Evolutionary conservation across 2,113 vertebrate species (phyloP), one percentile per base, ranked within the genome.

Genomic region (Neolamprologus kungweensis): DNA sequence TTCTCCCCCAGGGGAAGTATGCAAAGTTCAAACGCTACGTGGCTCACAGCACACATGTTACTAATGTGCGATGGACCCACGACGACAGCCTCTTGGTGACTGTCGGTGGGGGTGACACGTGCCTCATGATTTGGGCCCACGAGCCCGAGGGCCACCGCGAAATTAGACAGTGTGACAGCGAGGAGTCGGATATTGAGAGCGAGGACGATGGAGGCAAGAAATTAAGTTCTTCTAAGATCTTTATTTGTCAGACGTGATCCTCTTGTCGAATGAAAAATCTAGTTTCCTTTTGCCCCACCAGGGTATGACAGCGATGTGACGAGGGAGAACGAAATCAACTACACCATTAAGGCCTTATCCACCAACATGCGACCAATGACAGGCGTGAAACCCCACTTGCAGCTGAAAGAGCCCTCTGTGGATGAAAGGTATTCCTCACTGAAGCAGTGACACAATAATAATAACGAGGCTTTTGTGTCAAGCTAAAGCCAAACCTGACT

Each of bases 301-400:
- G 99, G 99, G 35, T 99, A 99, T 89, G 99, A 99, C 96, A 99
- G 98, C 35, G 98, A 99, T 91, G 98, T 99, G 80, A 99, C 97
- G 9, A 97, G 97, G 82, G 99, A 99, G 94, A 99, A 99, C 91
- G 98, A 99, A 96, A 97, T 98, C 92, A 98, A 94, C 95, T 99
- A 99, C 91, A 98, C 98, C 97, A 97, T 99, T 93, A 99, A 98
- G 97, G 98, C 98, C 97, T 99, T 99, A 97, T 98, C 98, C 89
- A 97, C 97, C 90, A 99, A 97, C 94, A 97, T 99, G 94, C 97
- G 98, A 92, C 97, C 97, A 53, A 99, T 98, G 98, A 97, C 97
- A 81, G 99, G 98, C 89, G 96, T 98, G 91, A 99, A 99, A 90
- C 99, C 99, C 89, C 98, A 99, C 95, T 90, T 99, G 87, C 99